Base-by-base conservation (phyloP, 2,113 vertebrate genomes). In the Microcebus jonahi region DNA sequence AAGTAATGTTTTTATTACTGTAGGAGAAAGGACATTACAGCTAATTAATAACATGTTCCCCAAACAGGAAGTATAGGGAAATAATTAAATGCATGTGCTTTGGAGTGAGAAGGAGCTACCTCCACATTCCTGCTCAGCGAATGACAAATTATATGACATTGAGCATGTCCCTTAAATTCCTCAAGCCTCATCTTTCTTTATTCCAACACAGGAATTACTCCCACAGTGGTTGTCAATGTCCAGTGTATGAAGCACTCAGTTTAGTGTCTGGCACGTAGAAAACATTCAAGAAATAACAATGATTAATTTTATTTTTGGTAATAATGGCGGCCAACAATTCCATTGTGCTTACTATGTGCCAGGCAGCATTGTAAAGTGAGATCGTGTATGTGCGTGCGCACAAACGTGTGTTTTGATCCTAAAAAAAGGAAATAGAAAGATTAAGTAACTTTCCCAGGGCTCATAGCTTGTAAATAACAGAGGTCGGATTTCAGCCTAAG, bases 211-310 rank as follows among this genome's bases (percentile, higher is more conserved):
- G 27, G 15, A 23, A 14, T 12, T 18, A 27, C 23, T 61, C n/a
- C n/a, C 23, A 53, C 1, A 0, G 15, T 27, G 65, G 3, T 48
- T 39, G 10, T 55, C 18, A 7, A 1, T 14, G 10, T 36, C 13
- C 4, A 2, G 8, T 15, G 3, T 15, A 6, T 10, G 12, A 71
- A 17, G 0, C 7, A 8, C 65, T 57, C 25, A 39, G 57, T 14
- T 20, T 67, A n/a, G 18, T 36, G 8, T 55, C 11, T n/a, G 36
- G 29, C 13, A 36, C 11, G 9, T 2, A 55, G 29, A 36, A 77
- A 21, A 3, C 76, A 55, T 2, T 53, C 3, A 13, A 11, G 23
- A 59, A 59, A 88, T 14, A 57, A 45, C 8, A 48, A 17, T 1
- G 1, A 45, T 59, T 39, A 9, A 29, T 61, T 61, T 68, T 45